Conservation (phyloP, 2,113 vertebrate genomes). For the Brevimyrus niger region DNA sequence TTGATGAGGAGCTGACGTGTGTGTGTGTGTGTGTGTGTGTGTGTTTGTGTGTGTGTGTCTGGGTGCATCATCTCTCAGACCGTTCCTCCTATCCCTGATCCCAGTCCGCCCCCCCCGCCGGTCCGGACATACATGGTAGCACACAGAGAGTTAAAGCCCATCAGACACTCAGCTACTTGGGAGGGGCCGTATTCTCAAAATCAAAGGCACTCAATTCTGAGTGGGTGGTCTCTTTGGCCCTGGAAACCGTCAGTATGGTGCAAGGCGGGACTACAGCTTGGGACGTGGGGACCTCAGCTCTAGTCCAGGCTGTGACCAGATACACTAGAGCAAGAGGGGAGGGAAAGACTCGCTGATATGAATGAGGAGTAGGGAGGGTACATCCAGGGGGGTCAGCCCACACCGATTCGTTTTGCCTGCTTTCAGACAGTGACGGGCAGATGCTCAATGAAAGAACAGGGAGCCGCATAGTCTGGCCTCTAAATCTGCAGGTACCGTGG, state of each 20-base stretch:
- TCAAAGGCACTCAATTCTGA: neutral
- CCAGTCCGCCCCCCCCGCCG: neutral
- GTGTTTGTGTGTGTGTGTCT: constrained; percentile 21
- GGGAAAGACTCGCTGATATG: neutral
- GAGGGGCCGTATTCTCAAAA: neutral
- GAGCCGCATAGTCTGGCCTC: neutral
- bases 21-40: constrained; percentile 37
- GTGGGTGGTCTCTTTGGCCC: constrained; percentile 11
- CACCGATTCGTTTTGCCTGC: neutral
- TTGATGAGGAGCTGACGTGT: constrained; percentile 38
- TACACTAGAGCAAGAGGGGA: neutral
- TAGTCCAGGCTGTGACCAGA: neutral
- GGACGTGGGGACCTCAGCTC: neutral
- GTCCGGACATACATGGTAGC: constrained; percentile 14
- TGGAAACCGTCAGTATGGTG: neutral
- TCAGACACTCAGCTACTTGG: constrained; percentile 6
- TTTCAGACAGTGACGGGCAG: neutral
- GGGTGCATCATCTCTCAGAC: constrained; percentile 15
- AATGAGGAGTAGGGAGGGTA: neutral
- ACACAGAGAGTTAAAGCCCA: constrained; percentile 14
- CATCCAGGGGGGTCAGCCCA: neutral
- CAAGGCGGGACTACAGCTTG: neutral
- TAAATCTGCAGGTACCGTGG: neutral
- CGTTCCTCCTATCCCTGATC: neutral
- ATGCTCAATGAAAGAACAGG: neutral